A percentile compares a stretch with the other conserved stretches of the same genome.
Evolutionary conservation across 2,888 invertebrate species (phyloP).

Genomic region (Candidula unifasciata): DNA sequence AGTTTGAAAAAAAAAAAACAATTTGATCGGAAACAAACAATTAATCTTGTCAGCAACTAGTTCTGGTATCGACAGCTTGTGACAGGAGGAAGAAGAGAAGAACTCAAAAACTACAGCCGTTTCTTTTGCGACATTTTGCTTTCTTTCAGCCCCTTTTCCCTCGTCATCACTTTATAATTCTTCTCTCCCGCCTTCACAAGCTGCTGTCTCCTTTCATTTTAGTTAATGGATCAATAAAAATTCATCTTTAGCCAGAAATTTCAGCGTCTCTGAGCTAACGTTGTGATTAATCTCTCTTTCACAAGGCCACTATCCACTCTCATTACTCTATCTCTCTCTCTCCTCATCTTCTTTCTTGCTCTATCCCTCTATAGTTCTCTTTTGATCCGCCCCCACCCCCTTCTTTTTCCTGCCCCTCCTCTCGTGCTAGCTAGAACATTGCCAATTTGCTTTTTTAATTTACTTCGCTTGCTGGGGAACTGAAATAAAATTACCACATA

Average conservation of each 20-base stretch:
- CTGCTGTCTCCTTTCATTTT: neutral
- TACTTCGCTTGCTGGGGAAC: neutral
- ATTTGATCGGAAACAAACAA: too few species aligned
- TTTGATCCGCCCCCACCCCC: too few species aligned
- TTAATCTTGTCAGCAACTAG: too few species aligned
- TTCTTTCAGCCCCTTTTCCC: too few species aligned
- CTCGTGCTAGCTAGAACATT: neutral
- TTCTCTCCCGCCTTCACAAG: neutral
- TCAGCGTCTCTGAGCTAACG: slow-evolving; percentile 9
- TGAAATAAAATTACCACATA: neutral
- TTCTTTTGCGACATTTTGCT: too few species aligned
- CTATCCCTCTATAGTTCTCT: too few species aligned
- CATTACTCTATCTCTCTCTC: neutral
- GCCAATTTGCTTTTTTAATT: neutral
- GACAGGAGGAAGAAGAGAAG: too few species aligned
- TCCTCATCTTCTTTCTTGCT: neutral
- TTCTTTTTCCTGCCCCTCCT: too few species aligned
- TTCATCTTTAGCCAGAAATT: slow-evolving; percentile 12
- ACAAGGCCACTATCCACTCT: neutral
- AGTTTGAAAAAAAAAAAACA: too few species aligned
- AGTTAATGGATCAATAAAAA: slow-evolving; percentile 11
- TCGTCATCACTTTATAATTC: too few species aligned
- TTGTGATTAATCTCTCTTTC: slow-evolving; percentile 6
- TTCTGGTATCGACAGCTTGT: too few species aligned
- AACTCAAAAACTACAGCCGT: too few species aligned